Base-by-base conservation (phyloP, 2,797 vertebrate genomes). In the Enteromius treurensis region DNA sequence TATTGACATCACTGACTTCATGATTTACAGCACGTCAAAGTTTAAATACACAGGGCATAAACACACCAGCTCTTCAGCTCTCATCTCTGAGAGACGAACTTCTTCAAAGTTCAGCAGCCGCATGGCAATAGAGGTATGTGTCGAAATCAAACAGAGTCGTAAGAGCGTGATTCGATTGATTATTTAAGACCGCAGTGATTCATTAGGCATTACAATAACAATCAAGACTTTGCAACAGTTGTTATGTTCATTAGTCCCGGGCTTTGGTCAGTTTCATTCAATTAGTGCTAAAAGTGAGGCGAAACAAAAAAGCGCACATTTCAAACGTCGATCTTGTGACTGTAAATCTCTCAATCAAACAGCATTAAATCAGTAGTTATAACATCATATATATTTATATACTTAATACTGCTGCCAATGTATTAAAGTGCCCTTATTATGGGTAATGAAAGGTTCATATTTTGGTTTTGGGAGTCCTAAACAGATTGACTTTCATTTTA, bases 191-290 rank as follows among this genome's bases (percentile, higher is more conserved):
- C 10, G 73, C 49, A 58, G 81, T 55, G 81, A 82, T 73, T 76
- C 14, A 69, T 77, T 60, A 62, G 34, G 60, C 21, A 80, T 79
- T 76, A 76, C 26, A 53, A 76, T 60, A 67, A 34, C 64, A 53
- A 79, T 74, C 49, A 70, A 60, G 75, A 64, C n/a, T 32, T 76
- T 67, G 29, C 32, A 62, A 49, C 40, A 70, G 62, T 65, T 70
- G 32, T 10, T 29, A 26, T 40, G 73, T 71, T 77, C n/a, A 68
- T 80, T 17, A 51, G 76, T 78, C 1, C 53, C 4, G 19, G 69
- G 40, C 64, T 85, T 85, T 82, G 81, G 81, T 85, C 75, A 73
- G 51, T 83, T 82, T 82, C 11, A 40, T 83, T 71, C 81, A 83
- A 84, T 83, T 81, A 86, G 79, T 80, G 82, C 82, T 83, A 64